phyloP scores from a whole-genome alignment of 2,888 invertebrate species.

The Microplitis deprimator region DNA sequence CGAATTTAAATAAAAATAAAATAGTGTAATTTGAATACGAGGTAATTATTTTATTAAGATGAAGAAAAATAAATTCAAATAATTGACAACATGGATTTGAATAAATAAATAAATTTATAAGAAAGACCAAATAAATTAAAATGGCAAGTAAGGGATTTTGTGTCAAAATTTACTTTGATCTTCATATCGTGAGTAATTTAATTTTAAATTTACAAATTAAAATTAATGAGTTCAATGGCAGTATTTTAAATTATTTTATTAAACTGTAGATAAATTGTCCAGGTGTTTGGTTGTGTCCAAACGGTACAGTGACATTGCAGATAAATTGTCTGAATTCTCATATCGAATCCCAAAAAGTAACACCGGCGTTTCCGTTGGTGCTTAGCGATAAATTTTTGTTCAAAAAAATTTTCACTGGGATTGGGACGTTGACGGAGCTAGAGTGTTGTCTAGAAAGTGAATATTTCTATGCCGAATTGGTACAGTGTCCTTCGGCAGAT shows the following conservation, averaged over 20 bases:
- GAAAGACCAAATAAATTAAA: slow-evolving; percentile 31
- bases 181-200: slow-evolving; percentile 65
- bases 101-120: slow-evolving; percentile 30
- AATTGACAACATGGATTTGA: background rate
- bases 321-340: slow-evolving; percentile 80
- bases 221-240: background rate
- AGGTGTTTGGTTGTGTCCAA: slow-evolving; percentile 88
- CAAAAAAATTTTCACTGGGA: slow-evolving; percentile 74
- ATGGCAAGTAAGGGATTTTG: slow-evolving; percentile 67
- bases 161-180: slow-evolving; percentile 63
- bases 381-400: slow-evolving; percentile 83
- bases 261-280: slow-evolving; percentile 81
- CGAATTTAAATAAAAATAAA: background rate
- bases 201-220: background rate
- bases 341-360: slow-evolving; percentile 78
- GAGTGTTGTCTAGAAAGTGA: slow-evolving; percentile 75
- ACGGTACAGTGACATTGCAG: slow-evolving; percentile 82
- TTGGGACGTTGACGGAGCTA: slow-evolving; percentile 71
- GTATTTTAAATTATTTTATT: background rate
- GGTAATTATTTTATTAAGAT: slow-evolving; percentile 16
- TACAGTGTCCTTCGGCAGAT: slow-evolving; percentile 74
- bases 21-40: background rate
- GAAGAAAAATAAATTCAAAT: slow-evolving; percentile 16
- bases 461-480: slow-evolving; percentile 77
- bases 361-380: slow-evolving; percentile 81